Conservation (phyloP, 2,113 vertebrate species). For the Probosciger aterrimus region DNA sequence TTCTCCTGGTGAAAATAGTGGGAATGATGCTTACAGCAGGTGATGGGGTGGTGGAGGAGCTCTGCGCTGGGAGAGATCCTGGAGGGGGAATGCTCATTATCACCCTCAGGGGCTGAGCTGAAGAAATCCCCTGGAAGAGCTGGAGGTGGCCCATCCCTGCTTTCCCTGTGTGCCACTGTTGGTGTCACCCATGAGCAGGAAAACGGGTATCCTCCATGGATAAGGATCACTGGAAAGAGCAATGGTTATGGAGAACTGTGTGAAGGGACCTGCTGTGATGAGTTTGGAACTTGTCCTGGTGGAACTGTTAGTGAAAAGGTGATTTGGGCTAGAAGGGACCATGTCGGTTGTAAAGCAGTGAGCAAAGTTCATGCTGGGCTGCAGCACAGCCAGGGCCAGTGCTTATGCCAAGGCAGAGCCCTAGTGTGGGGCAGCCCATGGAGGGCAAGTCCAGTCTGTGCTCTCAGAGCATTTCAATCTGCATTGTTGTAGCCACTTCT, state of each 20-base stretch:
- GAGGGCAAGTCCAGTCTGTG: background rate
- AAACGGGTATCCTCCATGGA: fast-evolving
- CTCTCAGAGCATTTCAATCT: background rate
- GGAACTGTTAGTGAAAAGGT: background rate
- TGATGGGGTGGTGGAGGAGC: background rate
- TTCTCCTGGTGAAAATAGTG: background rate
- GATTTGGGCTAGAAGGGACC: background rate
- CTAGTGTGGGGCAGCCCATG: background rate
- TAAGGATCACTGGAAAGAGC: background rate
- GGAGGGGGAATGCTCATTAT: background rate
- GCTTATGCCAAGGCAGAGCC: background rate
- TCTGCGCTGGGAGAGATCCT: background rate
- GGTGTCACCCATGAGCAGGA: fast-evolving
- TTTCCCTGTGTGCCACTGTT: background rate
- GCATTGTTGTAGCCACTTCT: background rate
- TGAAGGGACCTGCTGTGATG: background rate
- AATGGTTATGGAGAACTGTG: fast-evolving
- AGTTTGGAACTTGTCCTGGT: background rate
- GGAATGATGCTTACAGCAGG: background rate
- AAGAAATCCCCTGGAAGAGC: background rate
- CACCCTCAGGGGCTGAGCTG: background rate
- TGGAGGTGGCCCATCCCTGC: too few relatives aligned
- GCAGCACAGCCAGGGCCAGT: background rate
- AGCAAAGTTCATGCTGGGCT: background rate
- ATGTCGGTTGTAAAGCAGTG: fast-evolving